Evolutionary conservation across 2,797 vertebrate genomes (phyloP), one percentile per base, ranked within the genome.

Genomic region (Danio tinwini): DNA sequence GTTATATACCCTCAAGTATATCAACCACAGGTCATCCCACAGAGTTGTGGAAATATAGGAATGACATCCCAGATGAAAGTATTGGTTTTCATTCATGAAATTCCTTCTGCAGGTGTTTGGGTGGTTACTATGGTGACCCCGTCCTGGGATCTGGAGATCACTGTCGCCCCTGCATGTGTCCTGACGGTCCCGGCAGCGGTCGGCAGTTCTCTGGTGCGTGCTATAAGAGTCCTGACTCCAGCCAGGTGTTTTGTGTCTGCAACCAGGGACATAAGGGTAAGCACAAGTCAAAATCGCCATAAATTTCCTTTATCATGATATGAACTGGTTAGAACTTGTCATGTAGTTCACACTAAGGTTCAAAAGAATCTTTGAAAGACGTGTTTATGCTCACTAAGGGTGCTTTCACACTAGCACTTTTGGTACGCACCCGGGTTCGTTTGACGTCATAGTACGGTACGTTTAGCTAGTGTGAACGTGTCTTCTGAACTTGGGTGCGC

Each of bases 131-230:
- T 0, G 98, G 97, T 1, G 90, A 99, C 84, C 96, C 97, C 0
- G 76, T 95, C 67, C 90, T 99, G 74, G 97, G 96, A 5, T 97
- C 97, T 0, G 97, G 96, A 0, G 96, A 98, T 82, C 96, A 98
- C 86, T 99, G 98, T 83, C 97, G 95, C 10, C 94, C 96, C 40
- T 99, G 98, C 69, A 94, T 94, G 82, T 99, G 98, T 86, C 98
- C 98, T 0, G 96, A 98, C 0, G 98, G 97, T n/a, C 98, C 98
- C 0, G 87, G 89, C 39, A 97, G 95, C 0, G 90, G 91, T 49
- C 94, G 96, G 21, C 98, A 99, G 86, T 98, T 97, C 76, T 94
- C 97, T 72, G 93, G 84, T 16, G 92, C 92, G 64, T 99, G 98
- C 88, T 98, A 97, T 85, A 95, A 93, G 73, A 93, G 93, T 17